These are phyloP conservation scores for Mercenaria mercenaria DNA, from an alignment of 1,140 invertebrate species.

Conservation along the genomic window DNA sequence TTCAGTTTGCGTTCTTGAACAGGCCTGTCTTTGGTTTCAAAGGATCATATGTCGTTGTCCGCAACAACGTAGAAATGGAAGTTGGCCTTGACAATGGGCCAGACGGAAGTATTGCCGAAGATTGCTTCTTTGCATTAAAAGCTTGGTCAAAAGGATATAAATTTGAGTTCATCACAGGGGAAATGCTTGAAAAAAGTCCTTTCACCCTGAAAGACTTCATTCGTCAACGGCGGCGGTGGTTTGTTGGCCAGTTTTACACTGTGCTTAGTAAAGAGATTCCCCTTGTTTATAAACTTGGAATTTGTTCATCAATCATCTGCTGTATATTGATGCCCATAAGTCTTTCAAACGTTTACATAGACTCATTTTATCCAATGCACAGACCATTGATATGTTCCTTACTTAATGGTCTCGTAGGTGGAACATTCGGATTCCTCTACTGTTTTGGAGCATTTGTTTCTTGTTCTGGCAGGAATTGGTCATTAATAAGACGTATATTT, in stretches of 20 bases:
- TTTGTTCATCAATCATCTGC: slow-evolving; percentile 96
- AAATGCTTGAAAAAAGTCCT: slow-evolving; percentile 99
- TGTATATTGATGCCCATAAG: slow-evolving; percentile 98
- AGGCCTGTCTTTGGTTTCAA: slow-evolving; percentile 99
- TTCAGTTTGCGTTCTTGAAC: slow-evolving; percentile 97
- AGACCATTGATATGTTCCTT: slow-evolving; percentile 92
- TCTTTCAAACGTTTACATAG: slow-evolving; percentile 95
- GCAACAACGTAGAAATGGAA: slow-evolving; percentile 94
- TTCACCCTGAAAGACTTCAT: slow-evolving; percentile 98
- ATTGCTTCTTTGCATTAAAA: slow-evolving; percentile 98
- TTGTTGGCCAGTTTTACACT: slow-evolving; percentile 97
- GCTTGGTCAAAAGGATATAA: slow-evolving; percentile 88
- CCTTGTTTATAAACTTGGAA: slow-evolving; percentile 92
- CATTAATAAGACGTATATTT: slow-evolving; percentile 89
- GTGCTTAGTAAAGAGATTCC: slow-evolving; percentile 96
- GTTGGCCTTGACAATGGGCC: slow-evolving; percentile 98
- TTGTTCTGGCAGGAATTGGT: slow-evolving; percentile 95
- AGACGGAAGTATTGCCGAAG: slow-evolving; percentile 98
- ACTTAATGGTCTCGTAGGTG: slow-evolving; percentile 94
- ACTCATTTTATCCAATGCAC: slow-evolving; percentile 93
- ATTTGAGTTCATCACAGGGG: slow-evolving; percentile 87
- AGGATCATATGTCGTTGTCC: slow-evolving; percentile 87
- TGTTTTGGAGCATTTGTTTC: slow-evolving; percentile 98
- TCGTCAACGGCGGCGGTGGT: slow-evolving; percentile 98
- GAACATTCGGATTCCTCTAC: slow-evolving; percentile 97